Evolutionary conservation across 2,888 invertebrate species (phyloP).

Genomic region (Drosophila atroscutellata): DNA sequence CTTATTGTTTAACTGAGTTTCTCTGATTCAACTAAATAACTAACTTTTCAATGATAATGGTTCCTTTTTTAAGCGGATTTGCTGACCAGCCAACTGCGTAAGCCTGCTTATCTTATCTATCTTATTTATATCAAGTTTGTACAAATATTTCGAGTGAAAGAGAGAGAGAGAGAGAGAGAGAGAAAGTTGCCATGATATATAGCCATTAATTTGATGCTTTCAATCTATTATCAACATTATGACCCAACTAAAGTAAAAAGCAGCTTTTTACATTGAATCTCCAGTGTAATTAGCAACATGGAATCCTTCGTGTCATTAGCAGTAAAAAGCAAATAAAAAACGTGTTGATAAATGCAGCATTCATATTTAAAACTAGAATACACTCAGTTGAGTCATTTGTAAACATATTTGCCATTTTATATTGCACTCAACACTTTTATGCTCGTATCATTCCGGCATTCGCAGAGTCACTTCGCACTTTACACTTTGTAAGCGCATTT

Average conservation of each 20-base stretch:
- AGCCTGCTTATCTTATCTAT: not conserved
- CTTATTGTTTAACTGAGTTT: slow-evolving; percentile 23
- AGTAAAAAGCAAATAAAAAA: not conserved
- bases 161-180: not conserved
- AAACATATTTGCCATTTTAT: not conserved
- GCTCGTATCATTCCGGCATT: not conserved
- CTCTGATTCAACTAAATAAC: not conserved
- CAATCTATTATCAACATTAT: not conserved
- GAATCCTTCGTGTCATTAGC: not conserved
- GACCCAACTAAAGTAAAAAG: not conserved
- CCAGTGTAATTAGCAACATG: not conserved
- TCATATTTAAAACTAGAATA: not conserved
- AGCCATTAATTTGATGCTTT: not conserved
- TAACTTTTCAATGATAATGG: not conserved
- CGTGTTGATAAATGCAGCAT: not conserved
- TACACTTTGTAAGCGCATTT: slow-evolving; percentile 46
- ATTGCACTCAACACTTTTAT: not conserved
- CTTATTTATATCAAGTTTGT: not conserved
- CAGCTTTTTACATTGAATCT: not conserved
- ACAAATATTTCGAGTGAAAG: not conserved
- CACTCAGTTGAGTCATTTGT: not conserved
- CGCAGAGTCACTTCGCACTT: slow-evolving; percentile 36
- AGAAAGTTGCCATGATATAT: not conserved
- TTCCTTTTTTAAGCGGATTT: not conserved
- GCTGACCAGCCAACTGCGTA: not conserved